Evolutionary conservation across 1,140 invertebrate species (phyloP), one percentile per base, ranked within the genome.

Genomic region (Cataglyphis hispanica): DNA sequence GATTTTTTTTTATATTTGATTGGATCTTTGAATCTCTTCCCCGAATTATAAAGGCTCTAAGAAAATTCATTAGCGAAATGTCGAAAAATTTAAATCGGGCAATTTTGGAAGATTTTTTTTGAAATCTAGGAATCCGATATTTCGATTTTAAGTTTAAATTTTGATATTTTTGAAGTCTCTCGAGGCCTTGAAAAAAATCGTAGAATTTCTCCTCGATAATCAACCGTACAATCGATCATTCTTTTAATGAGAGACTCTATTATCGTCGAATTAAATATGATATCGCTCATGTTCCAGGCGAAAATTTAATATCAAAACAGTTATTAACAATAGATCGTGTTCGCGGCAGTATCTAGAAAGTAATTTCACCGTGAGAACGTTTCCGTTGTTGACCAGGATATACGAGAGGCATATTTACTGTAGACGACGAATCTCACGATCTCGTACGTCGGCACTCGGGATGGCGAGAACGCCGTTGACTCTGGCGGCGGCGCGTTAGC

Each of bases 331-430:
- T 58, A 22, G 37, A 25, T 31, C 66, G 53, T 31, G 25, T 70
- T 37, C 64, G 31, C 43, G 34, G n/a, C 19, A 10, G 0, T 19
- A 19, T 70, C 16, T 81, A 58, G 66, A 72, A 81, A 81, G 78
- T 50, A 70, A 81, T 72, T 43, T 60, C 34, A 25, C 34, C 66
- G 37, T 81, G 78, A 81, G 78, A 72, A 70, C 50, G 8, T 70
- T 81, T 80, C 63, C 64, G 46, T 69, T 43, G 50, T 58, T 72
- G 64, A 81, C 78, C 78, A 11, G 53, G 46, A 70, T 70, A 60
- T 58, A 69, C 22, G 66, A 70, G 22, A 81, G 61, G 31, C 61
- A 40, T 77, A 16, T 61, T 66, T 43, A 63, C 16, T 16, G 25
- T n/a, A 27, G 34, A 22, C 31, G 61, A 53, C 66, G 78, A 70